A percentile compares a stretch with the other conserved stretches of the same genome.
These are phyloP conservation scores for Dicrurus megarhynchus DNA, from an alignment of 2,113 vertebrate genomes.

Conservation along the genomic window DNA sequence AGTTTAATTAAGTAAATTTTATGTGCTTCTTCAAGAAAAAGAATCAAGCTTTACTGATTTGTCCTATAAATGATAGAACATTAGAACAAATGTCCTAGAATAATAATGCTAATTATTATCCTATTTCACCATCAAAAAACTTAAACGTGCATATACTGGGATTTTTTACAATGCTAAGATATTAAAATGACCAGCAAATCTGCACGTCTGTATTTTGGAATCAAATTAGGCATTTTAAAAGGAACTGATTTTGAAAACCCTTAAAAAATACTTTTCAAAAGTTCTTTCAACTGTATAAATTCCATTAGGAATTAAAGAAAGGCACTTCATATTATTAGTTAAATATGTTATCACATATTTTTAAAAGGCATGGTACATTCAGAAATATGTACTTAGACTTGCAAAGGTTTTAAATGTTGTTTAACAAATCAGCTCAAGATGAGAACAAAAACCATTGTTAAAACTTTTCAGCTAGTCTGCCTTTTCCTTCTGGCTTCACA, in stretches of 20 bases:
- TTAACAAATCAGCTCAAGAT: background rate
- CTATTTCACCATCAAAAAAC: background rate
- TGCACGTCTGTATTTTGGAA: background rate
- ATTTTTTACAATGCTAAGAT: background rate
- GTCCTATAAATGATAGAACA: fast-evolving
- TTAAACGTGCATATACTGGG: background rate
- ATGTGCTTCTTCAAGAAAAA: background rate
- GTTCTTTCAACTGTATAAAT: background rate
- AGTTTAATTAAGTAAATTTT: background rate
- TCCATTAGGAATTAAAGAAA: background rate
- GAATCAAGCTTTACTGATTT: background rate
- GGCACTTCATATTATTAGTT: background rate
- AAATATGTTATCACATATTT: background rate
- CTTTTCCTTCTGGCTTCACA: background rate
- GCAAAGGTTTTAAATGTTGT: background rate
- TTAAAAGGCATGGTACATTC: background rate
- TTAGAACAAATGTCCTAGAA: background rate
- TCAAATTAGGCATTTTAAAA: background rate
- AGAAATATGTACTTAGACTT: background rate
- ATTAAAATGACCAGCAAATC: background rate
- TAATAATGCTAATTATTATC: background rate
- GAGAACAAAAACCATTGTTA: background rate
- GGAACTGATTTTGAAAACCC: background rate
- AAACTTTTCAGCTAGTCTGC: background rate
- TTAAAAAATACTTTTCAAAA: background rate